Conservation (phyloP, 2,113 vertebrate species). For the Pelodiscus sinensis region DNA sequence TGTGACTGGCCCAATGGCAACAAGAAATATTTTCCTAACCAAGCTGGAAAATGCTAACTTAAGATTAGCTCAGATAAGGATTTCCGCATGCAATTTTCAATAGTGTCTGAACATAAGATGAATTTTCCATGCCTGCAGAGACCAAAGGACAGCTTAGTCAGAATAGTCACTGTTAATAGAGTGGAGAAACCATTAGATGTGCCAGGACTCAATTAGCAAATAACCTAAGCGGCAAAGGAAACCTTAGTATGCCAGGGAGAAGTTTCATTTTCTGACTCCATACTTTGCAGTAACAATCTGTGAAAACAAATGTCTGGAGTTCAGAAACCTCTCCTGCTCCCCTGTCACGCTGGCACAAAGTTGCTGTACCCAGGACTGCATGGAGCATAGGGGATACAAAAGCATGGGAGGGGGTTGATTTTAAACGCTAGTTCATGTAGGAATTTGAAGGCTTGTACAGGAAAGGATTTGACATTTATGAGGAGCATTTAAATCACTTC, state of each 20-base stretch:
- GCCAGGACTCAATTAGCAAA: slow-evolving; percentile 1
- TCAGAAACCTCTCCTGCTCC: neutral
- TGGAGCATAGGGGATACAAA: neutral
- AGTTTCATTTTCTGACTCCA: neutral
- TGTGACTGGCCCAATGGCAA: slow-evolving; percentile 33
- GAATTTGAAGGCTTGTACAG: slow-evolving; percentile 25
- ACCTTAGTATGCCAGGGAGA: neutral
- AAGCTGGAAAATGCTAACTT: neutral
- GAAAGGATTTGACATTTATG: slow-evolving; percentile 34
- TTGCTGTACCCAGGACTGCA: neutral
- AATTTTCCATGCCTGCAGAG: slow-evolving; percentile 41
- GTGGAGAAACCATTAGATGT: neutral
- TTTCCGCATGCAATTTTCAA: slow-evolving; percentile 37
- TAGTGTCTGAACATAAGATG: neutral
- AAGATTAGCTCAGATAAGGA: neutral
- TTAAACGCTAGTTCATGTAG: neutral
- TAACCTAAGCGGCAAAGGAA: neutral
- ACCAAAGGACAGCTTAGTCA: slow-evolving; percentile 15
- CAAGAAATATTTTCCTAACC: slow-evolving; percentile 41
- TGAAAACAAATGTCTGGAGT: neutral
- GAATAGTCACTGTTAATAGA: neutral
- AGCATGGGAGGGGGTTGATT: neutral
- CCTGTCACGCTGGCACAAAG: neutral
- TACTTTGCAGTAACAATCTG: neutral
- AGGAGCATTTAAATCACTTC: slow-evolving; percentile 25